Base-by-base conservation (phyloP, 2,888 invertebrate species). In the Nephrotoma appendiculata region DNA sequence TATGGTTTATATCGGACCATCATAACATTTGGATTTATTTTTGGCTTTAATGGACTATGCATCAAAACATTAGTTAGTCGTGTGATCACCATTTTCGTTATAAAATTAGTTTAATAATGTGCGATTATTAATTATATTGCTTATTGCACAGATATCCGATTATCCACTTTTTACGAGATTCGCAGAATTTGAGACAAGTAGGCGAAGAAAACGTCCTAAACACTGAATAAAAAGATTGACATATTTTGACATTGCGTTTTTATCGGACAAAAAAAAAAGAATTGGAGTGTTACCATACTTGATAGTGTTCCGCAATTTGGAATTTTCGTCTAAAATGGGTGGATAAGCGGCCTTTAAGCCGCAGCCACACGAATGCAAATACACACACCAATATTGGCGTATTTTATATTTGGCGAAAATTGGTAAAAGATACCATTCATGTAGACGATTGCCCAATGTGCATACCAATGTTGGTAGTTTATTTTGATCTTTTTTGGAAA, bases 1-100 rank as follows among this genome's bases (percentile, higher is more conserved):
- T 90, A 89, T 6, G 91, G 90, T 41, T 90, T 89, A 45, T 88
- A 87, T 83, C 89, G 89, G 48, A 87, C 71, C 41, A 86, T 19
- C 19, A 86, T 6, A 45, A 86, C 19, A 86, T 12, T 86, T 31
- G 45, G 44, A 9, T n/a, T 41, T 11, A 31, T 9, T 45, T 44
- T 86, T 11, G 12, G 41, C 31, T 41, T 86, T 11, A 45, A 9
- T 44, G 41, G 19, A 86, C 48, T 86, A 45, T 45, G 41, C 12
- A 45, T 6, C 0, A 86, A 6, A 45, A 86, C 41, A 41, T 48
- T 19, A 31, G 45, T 45, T 15, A 86, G 6, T 11, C 86, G 44
- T 86, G 86, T 48, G 41, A 86, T 41, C 9, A 86, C 86, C 86
- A 86, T 86, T 86, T 86, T 86, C 31, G 12, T 86, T 45, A 7